These are phyloP conservation scores for Spodoptera littoralis DNA, from an alignment of 2,888 invertebrate species.

Conservation along the genomic window DNA sequence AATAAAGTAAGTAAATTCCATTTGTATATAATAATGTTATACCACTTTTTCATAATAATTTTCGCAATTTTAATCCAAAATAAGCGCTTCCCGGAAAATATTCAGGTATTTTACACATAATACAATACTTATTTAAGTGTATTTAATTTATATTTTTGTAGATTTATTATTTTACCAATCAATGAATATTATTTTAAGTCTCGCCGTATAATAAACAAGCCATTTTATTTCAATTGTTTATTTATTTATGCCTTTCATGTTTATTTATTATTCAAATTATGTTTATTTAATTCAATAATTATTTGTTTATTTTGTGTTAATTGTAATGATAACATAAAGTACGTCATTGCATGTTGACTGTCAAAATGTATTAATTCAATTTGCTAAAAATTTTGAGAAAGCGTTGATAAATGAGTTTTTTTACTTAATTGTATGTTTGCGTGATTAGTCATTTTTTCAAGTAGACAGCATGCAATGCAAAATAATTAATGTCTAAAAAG, in stretches of 20 bases:
- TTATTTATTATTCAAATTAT: constrained; percentile 3
- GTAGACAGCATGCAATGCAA: constrained; percentile 57
- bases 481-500: constrained; percentile 32
- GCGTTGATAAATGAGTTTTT: constrained; percentile 34
- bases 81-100: constrained; percentile 46
- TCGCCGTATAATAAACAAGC: neutral
- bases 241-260: neutral
- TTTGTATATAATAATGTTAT: constrained; percentile 1
- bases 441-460: constrained; percentile 50
- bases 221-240: neutral
- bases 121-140: constrained; percentile 16
- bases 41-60: constrained; percentile 42
- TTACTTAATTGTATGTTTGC: constrained; percentile 51
- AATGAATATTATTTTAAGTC: neutral
- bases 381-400: constrained; percentile 43
- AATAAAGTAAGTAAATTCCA: constrained; percentile 51
- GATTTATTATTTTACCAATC: constrained; percentile 1
- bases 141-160: constrained; percentile 11
- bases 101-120: constrained; percentile 45
- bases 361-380: constrained; percentile 36
- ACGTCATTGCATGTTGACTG: constrained; percentile 54
- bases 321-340: neutral
- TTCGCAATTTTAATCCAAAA: constrained; percentile 36
- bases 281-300: neutral
- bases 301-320: neutral